Base-by-base conservation (phyloP, 53 echinoderm and acorn worm species). In the Holothuria leucospilota region DNA sequence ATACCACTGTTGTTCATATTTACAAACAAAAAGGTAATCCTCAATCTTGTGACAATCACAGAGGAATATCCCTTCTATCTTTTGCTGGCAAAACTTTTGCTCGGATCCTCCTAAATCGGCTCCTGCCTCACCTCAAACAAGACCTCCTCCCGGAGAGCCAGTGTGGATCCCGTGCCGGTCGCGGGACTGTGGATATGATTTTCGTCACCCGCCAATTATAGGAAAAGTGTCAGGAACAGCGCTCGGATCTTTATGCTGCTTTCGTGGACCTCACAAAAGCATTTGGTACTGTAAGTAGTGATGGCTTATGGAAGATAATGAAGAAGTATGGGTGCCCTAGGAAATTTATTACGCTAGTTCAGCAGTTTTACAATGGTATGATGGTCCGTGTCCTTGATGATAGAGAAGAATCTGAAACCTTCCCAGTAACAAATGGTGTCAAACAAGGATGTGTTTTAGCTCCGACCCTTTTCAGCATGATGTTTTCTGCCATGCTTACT, bases 291-390 rank as follows among this genome's bases (percentile, higher is more conserved):
- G 87, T 83, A 0, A 71, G 88, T 30, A 26, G 74, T 16, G 77
- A 86, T 49, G 86, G 81, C n/a, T 71, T 90, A 39, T 90, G 91
- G 91, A 86, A 81, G 67, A 86, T 90, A 25, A 81, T 86, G 91
- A 20, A 70, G 28, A 82, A 86, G 82, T 82, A 71, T 30, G 86
- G 66, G 59, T 90, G 73, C 61, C 87, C 86, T 27, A 51, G 59
- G n/a, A 52, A 39, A 10, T 79, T 85, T 51, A 69, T 80, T 56
- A 40, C 29, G 30, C 85, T 90, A 30, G 52, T 90, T 30, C 49
- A 58, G 5, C 21, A 86, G 42, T 62, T 90, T 62, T 62, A 86
- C 28, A 80, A 90, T 59, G 85, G 81, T 51, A 80, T 90, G 71
- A 29, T 68, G 66, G 68, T 79, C 18, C 29, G 42, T 56, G 90